phyloP scores from a whole-genome alignment of 2,797 vertebrate genomes.

The Cirrhinus mrigala region DNA sequence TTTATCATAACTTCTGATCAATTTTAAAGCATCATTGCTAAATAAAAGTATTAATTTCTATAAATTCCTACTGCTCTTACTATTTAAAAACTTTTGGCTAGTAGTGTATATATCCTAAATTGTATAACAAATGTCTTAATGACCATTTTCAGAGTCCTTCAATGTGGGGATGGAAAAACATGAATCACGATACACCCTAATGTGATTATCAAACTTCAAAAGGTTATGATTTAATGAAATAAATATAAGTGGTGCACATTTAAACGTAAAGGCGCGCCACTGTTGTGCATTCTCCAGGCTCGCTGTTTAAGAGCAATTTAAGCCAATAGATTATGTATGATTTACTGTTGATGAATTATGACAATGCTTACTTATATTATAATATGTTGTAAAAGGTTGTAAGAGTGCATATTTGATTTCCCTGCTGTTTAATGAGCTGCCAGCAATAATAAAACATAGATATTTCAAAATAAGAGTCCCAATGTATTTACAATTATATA shows the following conservation, averaged over 20 bases:
- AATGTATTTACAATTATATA: neutral
- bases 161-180: neutral
- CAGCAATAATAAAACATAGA: neutral
- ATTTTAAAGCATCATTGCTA: too few relatives aligned
- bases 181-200: neutral
- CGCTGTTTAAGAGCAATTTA: neutral
- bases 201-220: neutral
- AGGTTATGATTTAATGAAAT: neutral
- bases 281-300: neutral
- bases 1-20: too few relatives aligned
- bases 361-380: neutral
- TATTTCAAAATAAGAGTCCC: neutral
- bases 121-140: neutral
- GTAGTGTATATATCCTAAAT: neutral
- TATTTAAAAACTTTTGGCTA: too few relatives aligned
- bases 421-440: neutral
- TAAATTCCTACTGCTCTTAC: too few relatives aligned
- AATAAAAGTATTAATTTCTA: too few relatives aligned
- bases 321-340: neutral
- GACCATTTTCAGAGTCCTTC: neutral
- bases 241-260: neutral
- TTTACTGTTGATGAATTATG: neutral
- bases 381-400: neutral
- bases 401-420: neutral
- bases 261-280: neutral